Evolutionary conservation across 2,888 invertebrate genomes (phyloP).

Genomic region (Schrankia costaestrigalis): DNA sequence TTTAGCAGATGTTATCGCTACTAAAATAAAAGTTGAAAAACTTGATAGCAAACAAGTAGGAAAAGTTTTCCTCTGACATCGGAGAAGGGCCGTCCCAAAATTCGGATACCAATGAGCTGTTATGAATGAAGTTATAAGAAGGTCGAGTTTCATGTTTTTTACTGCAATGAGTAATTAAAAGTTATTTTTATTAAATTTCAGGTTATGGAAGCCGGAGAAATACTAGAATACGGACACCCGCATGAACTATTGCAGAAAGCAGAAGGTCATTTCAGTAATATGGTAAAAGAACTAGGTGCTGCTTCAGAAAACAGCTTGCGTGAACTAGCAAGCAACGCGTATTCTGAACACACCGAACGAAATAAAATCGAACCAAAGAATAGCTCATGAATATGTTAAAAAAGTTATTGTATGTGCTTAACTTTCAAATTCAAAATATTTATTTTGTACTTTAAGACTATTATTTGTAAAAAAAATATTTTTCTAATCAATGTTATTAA

Average conservation of each 20-base stretch:
- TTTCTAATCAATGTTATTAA: no score
- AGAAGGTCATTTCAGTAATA: slow-evolving; percentile 79
- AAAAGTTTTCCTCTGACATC: no score
- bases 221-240: slow-evolving; percentile 87
- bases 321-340: slow-evolving; percentile 59
- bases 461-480: slow-evolving; percentile 1
- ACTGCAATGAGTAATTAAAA: no score
- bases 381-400: neutral
- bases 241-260: slow-evolving; percentile 80
- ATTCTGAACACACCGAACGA: slow-evolving; percentile 51
- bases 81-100: no score
- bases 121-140: no score
- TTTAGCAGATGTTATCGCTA: no score
- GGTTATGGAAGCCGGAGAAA: slow-evolving; percentile 82
- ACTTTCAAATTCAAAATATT: no score
- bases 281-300: slow-evolving; percentile 83
- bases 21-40: no score
- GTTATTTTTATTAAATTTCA: slow-evolving; percentile 20
- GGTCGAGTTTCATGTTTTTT: no score
- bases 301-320: slow-evolving; percentile 68
- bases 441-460: neutral
- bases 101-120: no score
- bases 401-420: no score
- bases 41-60: no score
- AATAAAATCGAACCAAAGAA: slow-evolving; percentile 3